Base-by-base conservation (phyloP, 2,888 invertebrate species). In the Erannis defoliaria region DNA sequence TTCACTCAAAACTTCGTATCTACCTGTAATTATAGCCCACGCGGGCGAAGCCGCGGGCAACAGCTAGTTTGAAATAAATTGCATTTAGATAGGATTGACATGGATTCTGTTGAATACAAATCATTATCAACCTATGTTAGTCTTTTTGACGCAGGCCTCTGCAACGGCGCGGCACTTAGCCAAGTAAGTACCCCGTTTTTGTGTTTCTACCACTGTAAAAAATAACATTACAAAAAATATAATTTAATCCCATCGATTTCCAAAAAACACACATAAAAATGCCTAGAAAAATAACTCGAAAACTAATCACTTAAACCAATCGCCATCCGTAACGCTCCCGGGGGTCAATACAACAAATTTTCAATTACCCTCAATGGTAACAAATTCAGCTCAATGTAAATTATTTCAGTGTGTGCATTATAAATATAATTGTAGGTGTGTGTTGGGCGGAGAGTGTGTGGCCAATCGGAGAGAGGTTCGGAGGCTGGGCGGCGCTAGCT, bases 371-470 rank as follows among this genome's bases (percentile, higher is more conserved):
- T 77, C 82, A 83, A 87, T 83, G 86, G 85, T 89, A 89, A 90
- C 93, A 92, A 92, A 92, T 93, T 93, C 90, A 89, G 90, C 90
- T 90, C 82, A 89, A 92, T 91, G 91, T 92, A 92, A 93, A 92
- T 92, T 92, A 92, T 92, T 90, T 91, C 85, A 87, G 81, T 86
- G 85, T 86, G 86, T 88, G 89, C 90, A 91, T 91, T 91, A 92
- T 93, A 92, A 93, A 92, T 91, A 92, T 91, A 89, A 89, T 89
- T 91, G 90, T 89, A 91, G 90, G 89, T 88, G 86, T 86, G 65
- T 81, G 70, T 80, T 84, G 88, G 92, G 92, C 90, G 90, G 89
- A 72, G 73, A 74, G 67, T 64, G 70, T 56, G 62, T 75, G 77
- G 78, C 92, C 92, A 92, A 92, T 92, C 68, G 85, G 78, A 78